phyloP scores from a whole-genome alignment of 2,888 invertebrate genomes.

The Ormia ochracea region DNA sequence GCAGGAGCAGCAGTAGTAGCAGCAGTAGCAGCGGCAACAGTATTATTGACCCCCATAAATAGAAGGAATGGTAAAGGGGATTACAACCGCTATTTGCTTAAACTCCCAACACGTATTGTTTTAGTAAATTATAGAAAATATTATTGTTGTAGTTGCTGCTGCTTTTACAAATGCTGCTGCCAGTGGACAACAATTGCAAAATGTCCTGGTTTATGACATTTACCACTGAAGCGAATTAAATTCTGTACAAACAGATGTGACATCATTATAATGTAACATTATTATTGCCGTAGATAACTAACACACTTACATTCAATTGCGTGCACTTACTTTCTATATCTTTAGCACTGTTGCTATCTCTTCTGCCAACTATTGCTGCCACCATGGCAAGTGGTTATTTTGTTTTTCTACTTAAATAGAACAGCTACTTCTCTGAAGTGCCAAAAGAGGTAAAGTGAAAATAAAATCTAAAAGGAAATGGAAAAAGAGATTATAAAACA shows the following conservation, averaged over 20 bases:
- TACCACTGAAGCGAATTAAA: constrained; percentile 58
- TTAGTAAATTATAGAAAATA: constrained; percentile 49
- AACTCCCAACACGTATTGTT: constrained; percentile 39
- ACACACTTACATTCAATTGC: background rate
- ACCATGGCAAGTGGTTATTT: constrained; percentile 28
- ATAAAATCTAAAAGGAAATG: constrained; percentile 9
- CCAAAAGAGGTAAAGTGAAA: constrained; percentile 8
- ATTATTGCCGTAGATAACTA: constrained; percentile 22
- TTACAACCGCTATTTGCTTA: constrained; percentile 45
- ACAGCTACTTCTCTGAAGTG: constrained; percentile 7
- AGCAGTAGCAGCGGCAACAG: background rate
- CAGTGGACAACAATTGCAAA: constrained; percentile 48
- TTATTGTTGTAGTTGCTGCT: constrained; percentile 19
- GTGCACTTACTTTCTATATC: background rate
- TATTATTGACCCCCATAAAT: constrained; percentile 12
- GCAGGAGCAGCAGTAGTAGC: background rate
- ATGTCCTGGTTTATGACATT: constrained; percentile 58
- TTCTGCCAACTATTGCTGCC: constrained; percentile 1
- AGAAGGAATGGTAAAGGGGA: background rate
- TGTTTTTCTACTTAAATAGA: constrained; percentile 15
- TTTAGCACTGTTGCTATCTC: background rate
- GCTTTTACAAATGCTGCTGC: background rate
- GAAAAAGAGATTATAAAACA: background rate
- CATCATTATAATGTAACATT: constrained; percentile 55
- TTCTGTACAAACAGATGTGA: constrained; percentile 57